Base-by-base conservation (phyloP, 2,797 vertebrate species). In the Dendrocincla fuliginosa region DNA sequence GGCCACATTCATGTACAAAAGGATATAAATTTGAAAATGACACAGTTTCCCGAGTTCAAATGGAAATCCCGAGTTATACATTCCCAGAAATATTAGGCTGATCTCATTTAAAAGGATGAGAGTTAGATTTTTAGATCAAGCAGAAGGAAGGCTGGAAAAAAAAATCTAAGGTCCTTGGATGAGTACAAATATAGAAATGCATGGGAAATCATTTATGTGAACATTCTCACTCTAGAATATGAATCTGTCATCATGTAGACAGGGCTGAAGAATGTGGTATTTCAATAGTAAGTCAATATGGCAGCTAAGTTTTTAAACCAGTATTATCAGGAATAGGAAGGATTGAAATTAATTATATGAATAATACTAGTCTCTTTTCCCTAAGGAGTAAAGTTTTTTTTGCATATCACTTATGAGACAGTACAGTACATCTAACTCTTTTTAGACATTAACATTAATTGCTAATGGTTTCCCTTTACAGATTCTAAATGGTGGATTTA, bases 371-470 rank as follows among this genome's bases (percentile, higher is more conserved):
- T 79, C 9, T 37, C 30, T 59, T 53, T 61, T 84, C 88, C 49
- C 67, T 46, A 37, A 33, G 75, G 88, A 94, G 6, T 67, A 63
- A 96, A 70, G 42, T 11, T 5, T 84, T 96, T 89, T 93, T 93
- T 87, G 17, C 49, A 22, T 90, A 87, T 87, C 42, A 75, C 56
- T 96, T 96, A 61, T 74, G 84, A 91, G 93, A 86, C 69, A 74
- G 32, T 85, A 49, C 25, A 69, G 64, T 88, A 90, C 30, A 56
- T 91, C 55, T 87, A 84, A 83, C 55, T 77, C 73, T 89, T 74
- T 95, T 96, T 95, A 97, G 59, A 96, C 64, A 89, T 93, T 91
- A 91, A 28, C 78, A 89, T 94, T 95, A 94, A 97, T 96, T 95
- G 89, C 75, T 97, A 97, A 96, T 89, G 74, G 67, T 89, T 97